Evolutionary conservation across 2,888 invertebrate species (phyloP).

Genomic region (Lasioglossum oenotherae): DNA sequence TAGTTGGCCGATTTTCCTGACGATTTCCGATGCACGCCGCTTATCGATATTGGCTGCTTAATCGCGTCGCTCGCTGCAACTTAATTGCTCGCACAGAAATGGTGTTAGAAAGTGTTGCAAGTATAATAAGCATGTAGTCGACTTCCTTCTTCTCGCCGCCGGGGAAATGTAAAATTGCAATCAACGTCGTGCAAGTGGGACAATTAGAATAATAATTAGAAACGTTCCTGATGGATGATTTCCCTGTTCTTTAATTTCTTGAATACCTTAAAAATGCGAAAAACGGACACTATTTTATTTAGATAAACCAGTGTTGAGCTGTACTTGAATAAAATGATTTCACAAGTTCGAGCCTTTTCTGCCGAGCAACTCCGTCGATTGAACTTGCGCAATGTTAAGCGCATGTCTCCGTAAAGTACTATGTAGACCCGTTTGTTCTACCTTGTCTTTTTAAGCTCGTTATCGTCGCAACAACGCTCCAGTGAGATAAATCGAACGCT

Average conservation of each 20-base stretch:
- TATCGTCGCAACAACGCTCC: slow-evolving; percentile 1
- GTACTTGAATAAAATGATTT: neutral
- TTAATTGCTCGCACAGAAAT: neutral
- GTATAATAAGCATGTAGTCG: neutral
- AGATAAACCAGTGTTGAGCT: neutral
- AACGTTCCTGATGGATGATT: neutral
- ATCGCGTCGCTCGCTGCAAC: neutral
- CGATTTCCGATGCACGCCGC: slow-evolving; percentile 22
- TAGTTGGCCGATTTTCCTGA: slow-evolving; percentile 43
- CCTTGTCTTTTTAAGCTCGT: neutral
- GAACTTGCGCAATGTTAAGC: neutral
- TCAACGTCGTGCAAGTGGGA: neutral
- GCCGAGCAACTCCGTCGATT: neutral
- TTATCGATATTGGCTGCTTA: neutral
- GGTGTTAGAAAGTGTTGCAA: slow-evolving; percentile 42
- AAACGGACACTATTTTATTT: neutral
- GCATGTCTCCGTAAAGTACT: neutral
- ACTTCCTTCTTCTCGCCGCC: neutral
- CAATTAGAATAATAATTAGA: neutral
- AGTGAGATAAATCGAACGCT: neutral
- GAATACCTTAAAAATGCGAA: neutral
- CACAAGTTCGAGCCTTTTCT: neutral
- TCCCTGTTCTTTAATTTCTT: neutral
- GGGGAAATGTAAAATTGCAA: neutral
- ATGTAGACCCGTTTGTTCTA: neutral